phyloP scores from a whole-genome alignment of 2,888 invertebrate genomes.

The Ariolimax columbianus region DNA sequence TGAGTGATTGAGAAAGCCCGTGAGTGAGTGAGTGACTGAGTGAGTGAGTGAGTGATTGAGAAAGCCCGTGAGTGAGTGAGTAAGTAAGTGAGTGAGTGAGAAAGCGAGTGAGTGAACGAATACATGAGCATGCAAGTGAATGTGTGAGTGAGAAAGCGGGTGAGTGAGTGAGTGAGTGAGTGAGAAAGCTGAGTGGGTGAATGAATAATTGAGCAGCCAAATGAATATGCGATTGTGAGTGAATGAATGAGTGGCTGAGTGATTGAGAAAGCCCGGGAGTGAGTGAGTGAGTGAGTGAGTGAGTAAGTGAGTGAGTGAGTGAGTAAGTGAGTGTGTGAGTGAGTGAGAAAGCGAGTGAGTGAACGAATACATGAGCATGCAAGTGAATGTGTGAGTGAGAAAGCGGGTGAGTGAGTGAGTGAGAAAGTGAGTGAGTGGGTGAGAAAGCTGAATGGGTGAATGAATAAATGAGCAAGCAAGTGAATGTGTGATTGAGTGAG shows the following conservation, averaged over 20 bases:
- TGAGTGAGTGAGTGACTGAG: not conserved
- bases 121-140: conserved; percentile 11
- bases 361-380: not conserved
- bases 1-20: not conserved
- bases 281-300: conserved; percentile 9
- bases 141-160: conserved; percentile 39
- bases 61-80: conserved; percentile 10
- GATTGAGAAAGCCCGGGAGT: conserved; percentile 38
- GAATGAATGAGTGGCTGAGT: conserved; percentile 9
- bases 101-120: not conserved
- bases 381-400: conserved; percentile 24
- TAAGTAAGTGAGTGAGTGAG: conserved; percentile 19
- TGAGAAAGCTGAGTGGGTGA: conserved; percentile 19
- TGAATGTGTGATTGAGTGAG: not conserved
- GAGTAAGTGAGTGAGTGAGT: conserved; percentile 36
- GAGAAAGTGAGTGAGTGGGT: not conserved
- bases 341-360: not conserved
- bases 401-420: not conserved
- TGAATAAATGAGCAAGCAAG: no score
- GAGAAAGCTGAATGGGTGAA: not conserved
- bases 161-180: conserved; percentile 20
- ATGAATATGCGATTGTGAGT: not conserved
- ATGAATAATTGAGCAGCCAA: conserved; percentile 27
- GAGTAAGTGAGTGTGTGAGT: conserved; percentile 18
- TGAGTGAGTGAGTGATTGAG: conserved; percentile 8